Percentiles rank a stretch among this genome's conserved stretches.
Conservation (phyloP, 92 coral and sea anemone genomes). For the Heliopora coerulea region DNA sequence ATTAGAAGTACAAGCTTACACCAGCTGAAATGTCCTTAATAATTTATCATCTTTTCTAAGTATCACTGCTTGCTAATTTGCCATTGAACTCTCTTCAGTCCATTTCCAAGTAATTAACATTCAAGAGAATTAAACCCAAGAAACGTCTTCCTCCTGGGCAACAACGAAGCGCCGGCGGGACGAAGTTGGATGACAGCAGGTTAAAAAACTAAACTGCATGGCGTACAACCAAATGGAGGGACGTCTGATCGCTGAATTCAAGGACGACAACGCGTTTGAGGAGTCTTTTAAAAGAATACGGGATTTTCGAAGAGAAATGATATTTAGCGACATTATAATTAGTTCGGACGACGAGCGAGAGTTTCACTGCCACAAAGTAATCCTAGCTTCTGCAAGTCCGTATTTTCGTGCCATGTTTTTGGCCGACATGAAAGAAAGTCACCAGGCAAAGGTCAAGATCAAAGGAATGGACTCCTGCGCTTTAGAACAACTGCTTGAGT, state of each 20-base stretch:
- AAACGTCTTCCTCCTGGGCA: too few relatives aligned
- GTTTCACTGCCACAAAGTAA: constrained; percentile 77
- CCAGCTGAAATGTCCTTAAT: constrained; percentile 14
- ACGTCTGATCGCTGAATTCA: constrained; percentile 63
- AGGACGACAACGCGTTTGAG: constrained; percentile 65
- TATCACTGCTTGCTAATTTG: constrained; percentile 1
- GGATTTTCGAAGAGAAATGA: constrained; percentile 72
- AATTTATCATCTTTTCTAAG: background rate
- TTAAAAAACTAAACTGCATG: background rate
- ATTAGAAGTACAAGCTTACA: constrained; percentile 1
- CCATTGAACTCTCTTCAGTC: background rate
- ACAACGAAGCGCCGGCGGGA: too few relatives aligned
- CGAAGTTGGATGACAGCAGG: too few relatives aligned
- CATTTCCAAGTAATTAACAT: background rate
- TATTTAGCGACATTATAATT: constrained; percentile 80
- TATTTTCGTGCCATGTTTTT: constrained; percentile 97
- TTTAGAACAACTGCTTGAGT: constrained; percentile 68
- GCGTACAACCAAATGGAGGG: background rate
- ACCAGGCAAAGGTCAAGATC: constrained; percentile 65
- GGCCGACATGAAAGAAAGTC: constrained; percentile 94
- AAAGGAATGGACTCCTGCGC: constrained; percentile 71
- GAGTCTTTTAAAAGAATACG: constrained; percentile 68
- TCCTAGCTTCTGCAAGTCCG: constrained; percentile 85
- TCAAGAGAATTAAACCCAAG: too few relatives aligned
- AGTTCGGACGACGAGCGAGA: constrained; percentile 80